Evolutionary conservation across 2,888 invertebrate species (phyloP).

Genomic region (Pheosia tremula): DNA sequence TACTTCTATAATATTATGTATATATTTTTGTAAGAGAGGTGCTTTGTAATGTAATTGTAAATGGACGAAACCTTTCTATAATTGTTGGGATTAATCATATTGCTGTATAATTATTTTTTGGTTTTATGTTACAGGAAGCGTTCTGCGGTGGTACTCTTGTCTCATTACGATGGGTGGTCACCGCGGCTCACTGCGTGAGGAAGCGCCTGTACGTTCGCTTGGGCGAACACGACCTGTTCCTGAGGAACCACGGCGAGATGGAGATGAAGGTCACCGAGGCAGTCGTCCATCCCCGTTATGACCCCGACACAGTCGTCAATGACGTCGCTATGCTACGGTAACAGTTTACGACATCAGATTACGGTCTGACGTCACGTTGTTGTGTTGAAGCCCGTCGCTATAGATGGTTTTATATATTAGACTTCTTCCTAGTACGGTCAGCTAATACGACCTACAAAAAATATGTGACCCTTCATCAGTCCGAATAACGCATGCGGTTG

Average conservation of each 20-base stretch:
- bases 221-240: conserved; percentile 93
- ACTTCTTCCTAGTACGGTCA: too few species aligned
- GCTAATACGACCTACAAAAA: too few species aligned
- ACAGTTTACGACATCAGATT: conserved; percentile 5
- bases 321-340: conserved; percentile 94
- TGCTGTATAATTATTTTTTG: conserved; percentile 8
- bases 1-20: too few species aligned
- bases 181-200: conserved; percentile 94
- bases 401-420: background rate
- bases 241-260: conserved; percentile 90
- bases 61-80: too few species aligned
- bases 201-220: conserved; percentile 91
- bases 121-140: conserved; percentile 85
- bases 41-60: too few species aligned
- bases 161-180: conserved; percentile 92
- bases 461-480: too few species aligned
- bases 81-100: too few species aligned
- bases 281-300: conserved; percentile 93
- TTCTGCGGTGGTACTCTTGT: conserved; percentile 95
- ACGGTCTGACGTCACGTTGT: background rate
- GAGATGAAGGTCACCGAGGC: conserved; percentile 90
- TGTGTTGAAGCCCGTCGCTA: conserved; percentile 1
- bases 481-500: too few species aligned
- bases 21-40: too few species aligned
- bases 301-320: conserved; percentile 95